Conservation (phyloP, 2,888 invertebrate species). For the Xestia rhomboidea region DNA sequence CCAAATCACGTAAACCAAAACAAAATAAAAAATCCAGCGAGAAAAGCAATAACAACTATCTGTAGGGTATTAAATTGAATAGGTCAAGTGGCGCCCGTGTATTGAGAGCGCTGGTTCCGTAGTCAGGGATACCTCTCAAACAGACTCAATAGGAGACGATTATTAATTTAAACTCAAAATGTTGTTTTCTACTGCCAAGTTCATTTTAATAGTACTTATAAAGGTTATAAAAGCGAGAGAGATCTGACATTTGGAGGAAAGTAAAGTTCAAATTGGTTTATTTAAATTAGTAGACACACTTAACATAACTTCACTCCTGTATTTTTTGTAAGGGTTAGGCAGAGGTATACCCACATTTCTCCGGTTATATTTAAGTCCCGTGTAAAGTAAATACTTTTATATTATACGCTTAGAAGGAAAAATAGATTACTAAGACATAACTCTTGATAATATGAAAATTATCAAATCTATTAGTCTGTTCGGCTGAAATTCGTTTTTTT, state of each 20-base stretch:
- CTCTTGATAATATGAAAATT: neutral
- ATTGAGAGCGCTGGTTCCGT: slow-evolving; percentile 19
- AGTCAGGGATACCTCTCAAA: slow-evolving; percentile 36
- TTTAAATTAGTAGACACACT: neutral
- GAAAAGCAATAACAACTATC: slow-evolving; percentile 32
- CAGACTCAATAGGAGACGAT: slow-evolving; percentile 1
- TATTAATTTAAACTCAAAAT: slow-evolving; percentile 33
- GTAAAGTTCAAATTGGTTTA: neutral
- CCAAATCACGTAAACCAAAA: neutral
- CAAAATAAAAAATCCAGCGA: neutral
- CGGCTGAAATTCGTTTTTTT: neutral
- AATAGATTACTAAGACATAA: neutral
- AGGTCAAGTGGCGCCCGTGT: slow-evolving; percentile 41
- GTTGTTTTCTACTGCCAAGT: slow-evolving; percentile 16
- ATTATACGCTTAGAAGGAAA: neutral
- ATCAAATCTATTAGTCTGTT: neutral
- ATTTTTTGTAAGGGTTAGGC: neutral
- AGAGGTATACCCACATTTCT: neutral
- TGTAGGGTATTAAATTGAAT: slow-evolving; percentile 16
- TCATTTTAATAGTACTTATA: slow-evolving; percentile 24
- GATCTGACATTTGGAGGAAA: neutral
- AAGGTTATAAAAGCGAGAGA: neutral
- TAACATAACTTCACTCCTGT: neutral
- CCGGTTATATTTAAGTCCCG: neutral
- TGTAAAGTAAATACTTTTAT: neutral